These are phyloP conservation scores for Myiozetetes cayanensis DNA, from an alignment of 2,113 vertebrate genomes.

Conservation along the genomic window DNA sequence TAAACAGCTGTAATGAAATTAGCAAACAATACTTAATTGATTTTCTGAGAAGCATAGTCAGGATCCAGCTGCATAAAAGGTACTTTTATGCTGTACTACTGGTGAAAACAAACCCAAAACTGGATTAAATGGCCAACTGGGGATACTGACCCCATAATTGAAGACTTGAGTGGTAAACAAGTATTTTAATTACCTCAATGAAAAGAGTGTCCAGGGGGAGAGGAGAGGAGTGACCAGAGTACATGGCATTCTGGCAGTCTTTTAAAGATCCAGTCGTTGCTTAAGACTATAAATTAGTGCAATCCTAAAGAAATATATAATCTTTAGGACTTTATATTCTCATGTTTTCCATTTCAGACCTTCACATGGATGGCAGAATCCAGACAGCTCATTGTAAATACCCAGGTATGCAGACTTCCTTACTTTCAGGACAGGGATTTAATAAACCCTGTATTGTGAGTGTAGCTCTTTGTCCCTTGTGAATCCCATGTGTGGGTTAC, in stretches of 20 bases:
- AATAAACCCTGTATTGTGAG: neutral
- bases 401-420: neutral
- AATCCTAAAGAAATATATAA: neutral
- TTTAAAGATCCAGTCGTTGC: neutral
- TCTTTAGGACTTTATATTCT: neutral
- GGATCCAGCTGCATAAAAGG: neutral
- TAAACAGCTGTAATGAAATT: neutral
- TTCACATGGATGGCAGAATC: neutral
- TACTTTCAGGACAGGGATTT: neutral
- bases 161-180: conserved; percentile 10
- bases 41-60: neutral
- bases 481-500: neutral
- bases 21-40: conserved; percentile 18
- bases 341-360: neutral
- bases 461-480: neutral
- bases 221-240: neutral
- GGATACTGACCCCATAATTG: neutral
- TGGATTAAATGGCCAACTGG: conserved; percentile 11
- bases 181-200: conserved; percentile 17
- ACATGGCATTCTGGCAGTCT: neutral
- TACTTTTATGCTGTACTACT: neutral
- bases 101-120: conserved; percentile 6
- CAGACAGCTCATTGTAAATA: neutral
- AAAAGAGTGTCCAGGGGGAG: neutral
- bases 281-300: neutral